Evolutionary conservation across 1,140 invertebrate species (phyloP).

Genomic region (Hylaeus volcanicus): DNA sequence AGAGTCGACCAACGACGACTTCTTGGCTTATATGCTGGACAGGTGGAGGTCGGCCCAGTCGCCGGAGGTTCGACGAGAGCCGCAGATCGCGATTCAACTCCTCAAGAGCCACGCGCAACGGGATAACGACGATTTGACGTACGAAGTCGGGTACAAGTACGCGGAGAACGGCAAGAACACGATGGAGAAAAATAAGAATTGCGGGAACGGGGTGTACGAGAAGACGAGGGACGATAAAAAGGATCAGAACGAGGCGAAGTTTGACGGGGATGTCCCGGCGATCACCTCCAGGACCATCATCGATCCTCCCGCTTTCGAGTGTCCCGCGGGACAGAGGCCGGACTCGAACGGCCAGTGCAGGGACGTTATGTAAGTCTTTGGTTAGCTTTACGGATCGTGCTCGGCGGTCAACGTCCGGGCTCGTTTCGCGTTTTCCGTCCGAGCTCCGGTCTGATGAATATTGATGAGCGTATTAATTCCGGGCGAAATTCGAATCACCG

Average conservation of each 20-base stretch:
- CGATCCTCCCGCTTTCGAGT: not conserved
- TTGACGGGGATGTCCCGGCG: not conserved
- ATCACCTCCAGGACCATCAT: conserved; percentile 12
- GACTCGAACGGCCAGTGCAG: conserved; percentile 30
- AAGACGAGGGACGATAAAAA: not conserved
- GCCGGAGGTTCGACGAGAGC: too few relatives aligned
- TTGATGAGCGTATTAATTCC: not conserved
- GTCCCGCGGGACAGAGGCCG: not conserved
- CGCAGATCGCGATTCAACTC: too few relatives aligned
- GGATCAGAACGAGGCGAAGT: not conserved
- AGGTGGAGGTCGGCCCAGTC: not conserved
- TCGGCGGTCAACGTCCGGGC: too few relatives aligned
- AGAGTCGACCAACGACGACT: not conserved
- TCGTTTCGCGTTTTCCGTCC: too few relatives aligned
- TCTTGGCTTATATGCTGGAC: not conserved
- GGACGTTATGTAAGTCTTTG: conserved; percentile 27
- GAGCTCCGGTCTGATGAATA: not conserved
- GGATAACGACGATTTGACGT: too few relatives aligned
- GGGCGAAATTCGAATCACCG: too few relatives aligned
- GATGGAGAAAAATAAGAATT: too few relatives aligned
- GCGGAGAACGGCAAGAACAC: too few relatives aligned
- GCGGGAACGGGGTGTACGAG: accelerated
- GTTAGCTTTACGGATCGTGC: too few relatives aligned
- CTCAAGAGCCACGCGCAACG: too few relatives aligned
- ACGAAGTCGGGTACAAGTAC: too few relatives aligned